phyloP scores from a whole-genome alignment of 2,888 invertebrate species.

The Ceramica pisi region DNA sequence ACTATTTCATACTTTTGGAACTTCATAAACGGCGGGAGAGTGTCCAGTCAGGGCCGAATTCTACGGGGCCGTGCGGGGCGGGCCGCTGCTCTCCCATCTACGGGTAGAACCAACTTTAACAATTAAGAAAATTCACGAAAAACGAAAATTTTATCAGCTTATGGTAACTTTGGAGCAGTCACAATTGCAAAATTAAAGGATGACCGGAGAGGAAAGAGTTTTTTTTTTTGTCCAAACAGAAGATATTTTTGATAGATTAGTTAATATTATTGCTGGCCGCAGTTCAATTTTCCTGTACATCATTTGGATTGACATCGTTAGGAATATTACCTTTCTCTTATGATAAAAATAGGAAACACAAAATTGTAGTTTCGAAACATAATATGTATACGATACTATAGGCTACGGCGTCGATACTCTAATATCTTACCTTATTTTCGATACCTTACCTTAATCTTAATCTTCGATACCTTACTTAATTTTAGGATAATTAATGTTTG shows the following conservation, averaged over 20 bases:
- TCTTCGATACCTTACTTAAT: conserved; percentile 6
- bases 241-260: conserved; percentile 6
- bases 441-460: too few relatives aligned
- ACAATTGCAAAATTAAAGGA: background rate
- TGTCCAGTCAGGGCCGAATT: too few relatives aligned
- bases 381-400: background rate
- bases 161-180: too few relatives aligned
- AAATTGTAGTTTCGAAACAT: conserved; percentile 8
- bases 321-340: conserved; percentile 14
- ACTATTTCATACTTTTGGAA: too few relatives aligned
- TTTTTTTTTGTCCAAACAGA: background rate
- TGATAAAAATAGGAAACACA: conserved; percentile 27
- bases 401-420: too few relatives aligned
- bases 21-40: too few relatives aligned
- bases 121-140: too few relatives aligned
- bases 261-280: conserved; percentile 24
- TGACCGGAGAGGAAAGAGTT: background rate
- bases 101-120: too few relatives aligned
- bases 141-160: too few relatives aligned
- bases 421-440: too few relatives aligned
- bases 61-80: too few relatives aligned
- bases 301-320: conserved; percentile 34
- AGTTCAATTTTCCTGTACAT: conserved; percentile 40
- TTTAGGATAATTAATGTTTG: conserved; percentile 1
- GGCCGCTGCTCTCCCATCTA: too few relatives aligned